These are phyloP conservation scores for Pachypanchax playfairii DNA, from an alignment of 2,113 vertebrate species.

Conservation along the genomic window DNA sequence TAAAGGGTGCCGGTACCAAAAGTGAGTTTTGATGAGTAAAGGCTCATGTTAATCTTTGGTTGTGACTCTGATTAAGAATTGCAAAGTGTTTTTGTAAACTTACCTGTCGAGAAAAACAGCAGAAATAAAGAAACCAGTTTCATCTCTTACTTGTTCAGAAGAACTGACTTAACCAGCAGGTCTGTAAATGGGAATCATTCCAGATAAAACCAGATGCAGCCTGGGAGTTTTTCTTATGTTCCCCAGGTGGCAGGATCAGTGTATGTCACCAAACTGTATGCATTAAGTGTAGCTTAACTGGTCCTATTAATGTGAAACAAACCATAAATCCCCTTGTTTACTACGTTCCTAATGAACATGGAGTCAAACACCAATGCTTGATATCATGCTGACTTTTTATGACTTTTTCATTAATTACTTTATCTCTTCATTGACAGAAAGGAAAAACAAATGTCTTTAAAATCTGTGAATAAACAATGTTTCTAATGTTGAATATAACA, in stretches of 20 bases:
- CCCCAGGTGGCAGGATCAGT: conserved; percentile 27
- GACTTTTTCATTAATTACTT: too few relatives aligned
- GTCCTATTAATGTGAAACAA: not conserved
- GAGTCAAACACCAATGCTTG: too few relatives aligned
- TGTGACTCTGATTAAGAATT: not conserved
- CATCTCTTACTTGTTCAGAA: conserved; percentile 39
- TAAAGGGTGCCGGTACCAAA: not conserved
- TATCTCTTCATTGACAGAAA: too few relatives aligned
- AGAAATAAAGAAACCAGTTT: conserved; percentile 42
- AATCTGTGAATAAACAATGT: too few relatives aligned
- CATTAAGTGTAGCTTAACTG: not conserved
- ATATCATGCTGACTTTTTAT: too few relatives aligned
- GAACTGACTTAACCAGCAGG: conserved; percentile 3
- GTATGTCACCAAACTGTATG: not conserved
- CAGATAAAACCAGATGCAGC: conserved; percentile 3
- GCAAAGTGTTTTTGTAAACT: conserved; percentile 11
- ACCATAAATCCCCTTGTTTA: not conserved
- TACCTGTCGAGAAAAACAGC: conserved; percentile 52
- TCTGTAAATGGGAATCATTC: conserved; percentile 41
- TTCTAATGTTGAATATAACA: too few relatives aligned
- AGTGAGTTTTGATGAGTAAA: too few relatives aligned
- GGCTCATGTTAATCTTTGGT: not conserved
- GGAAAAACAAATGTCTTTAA: too few relatives aligned
- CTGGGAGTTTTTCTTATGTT: conserved; percentile 46
- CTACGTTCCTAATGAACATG: not conserved